Evolutionary conservation across 2,113 vertebrate genomes (phyloP), one percentile per base, ranked within the genome.

Genomic region (Ceyx cyanopectus): DNA sequence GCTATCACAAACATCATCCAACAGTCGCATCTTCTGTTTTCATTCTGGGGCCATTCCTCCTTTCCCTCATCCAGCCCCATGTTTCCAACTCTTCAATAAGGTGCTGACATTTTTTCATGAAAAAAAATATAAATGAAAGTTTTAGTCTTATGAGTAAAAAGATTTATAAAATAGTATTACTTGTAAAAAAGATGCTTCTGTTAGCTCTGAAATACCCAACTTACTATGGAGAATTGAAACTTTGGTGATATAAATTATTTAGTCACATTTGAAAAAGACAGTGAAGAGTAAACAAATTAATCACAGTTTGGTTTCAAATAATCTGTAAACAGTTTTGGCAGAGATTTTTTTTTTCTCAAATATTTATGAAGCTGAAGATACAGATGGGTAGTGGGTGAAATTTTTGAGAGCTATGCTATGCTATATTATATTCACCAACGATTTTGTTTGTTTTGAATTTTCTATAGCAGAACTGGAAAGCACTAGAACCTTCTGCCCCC

Each of bases 381-480:
- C 91, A 94, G 90, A 90, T 95, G 89, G 86, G 69, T 92, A 58
- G 92, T 93, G 77, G 81, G 89, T 93, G 92, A 89, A 70, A 73
- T 82, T 92, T 95, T 89, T 79, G 87, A 90, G 34, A 90, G 68
- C n/a, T 48, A 14, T 10, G 27, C 3, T 73, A 61, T 54, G 9
- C 29, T 81, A 63, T 89, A 87, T 94, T 85, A 40, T 66, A 82
- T 81, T 69, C 70, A 58, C 20, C 9, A 11, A 76, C 41, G 30
- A 61, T 62, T 92, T 81, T 62, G 41, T 53, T 41, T 65, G 43
- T 53, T 41, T 65, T 40, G 26, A 77, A 62, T 86, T 79, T 76
- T 81, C 46, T 76, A 5, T 58, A 76, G 43, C 40, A 79, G 65
- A 87, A 58, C 3, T 79, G 27, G 46, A 90, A 90, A 86, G 7